Percentiles rank a stretch among this genome's conserved stretches.
phyloP scores from a whole-genome alignment of 2,113 vertebrate species.

The Neolamprologus devosi region DNA sequence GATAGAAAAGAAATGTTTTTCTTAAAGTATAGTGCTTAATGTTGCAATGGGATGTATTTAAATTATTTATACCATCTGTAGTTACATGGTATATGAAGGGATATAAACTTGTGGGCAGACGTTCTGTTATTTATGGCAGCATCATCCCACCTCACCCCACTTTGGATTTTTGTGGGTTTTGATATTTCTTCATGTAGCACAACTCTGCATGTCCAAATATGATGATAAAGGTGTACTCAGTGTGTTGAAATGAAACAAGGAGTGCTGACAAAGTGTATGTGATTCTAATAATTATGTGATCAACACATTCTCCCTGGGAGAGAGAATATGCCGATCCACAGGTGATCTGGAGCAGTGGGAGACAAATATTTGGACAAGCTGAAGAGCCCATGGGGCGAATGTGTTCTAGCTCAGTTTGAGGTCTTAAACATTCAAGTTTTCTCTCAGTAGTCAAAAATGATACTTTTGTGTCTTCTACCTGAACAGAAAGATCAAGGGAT shows the following conservation, averaged over 20 bases:
- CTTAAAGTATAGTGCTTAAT: not conserved
- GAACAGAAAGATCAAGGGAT: not conserved
- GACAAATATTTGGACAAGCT: slow-evolving; percentile 13
- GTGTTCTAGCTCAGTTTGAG: not conserved
- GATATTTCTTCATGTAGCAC: not conserved
- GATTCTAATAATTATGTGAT: not conserved
- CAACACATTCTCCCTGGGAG: not conserved
- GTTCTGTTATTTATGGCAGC: not conserved
- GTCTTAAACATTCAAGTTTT: not conserved
- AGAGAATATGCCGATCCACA: not conserved
- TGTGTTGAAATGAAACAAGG: not conserved
- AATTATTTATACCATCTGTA: not conserved
- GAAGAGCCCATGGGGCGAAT: not conserved
- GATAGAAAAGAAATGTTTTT: not conserved
- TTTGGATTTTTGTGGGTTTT: not conserved
- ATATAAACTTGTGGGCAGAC: not conserved
- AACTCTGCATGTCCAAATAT: not conserved
- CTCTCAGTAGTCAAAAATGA: not conserved
- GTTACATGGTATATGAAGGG: not conserved
- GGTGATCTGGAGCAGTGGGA: not conserved
- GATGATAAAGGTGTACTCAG: not conserved
- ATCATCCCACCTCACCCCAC: not conserved
- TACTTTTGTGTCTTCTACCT: not conserved
- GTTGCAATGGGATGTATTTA: not conserved
- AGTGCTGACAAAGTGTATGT: not conserved